Percentiles rank a stretch among this genome's conserved stretches.
phyloP scores from a whole-genome alignment of 2,888 invertebrate species.

The Drosophila recens region DNA sequence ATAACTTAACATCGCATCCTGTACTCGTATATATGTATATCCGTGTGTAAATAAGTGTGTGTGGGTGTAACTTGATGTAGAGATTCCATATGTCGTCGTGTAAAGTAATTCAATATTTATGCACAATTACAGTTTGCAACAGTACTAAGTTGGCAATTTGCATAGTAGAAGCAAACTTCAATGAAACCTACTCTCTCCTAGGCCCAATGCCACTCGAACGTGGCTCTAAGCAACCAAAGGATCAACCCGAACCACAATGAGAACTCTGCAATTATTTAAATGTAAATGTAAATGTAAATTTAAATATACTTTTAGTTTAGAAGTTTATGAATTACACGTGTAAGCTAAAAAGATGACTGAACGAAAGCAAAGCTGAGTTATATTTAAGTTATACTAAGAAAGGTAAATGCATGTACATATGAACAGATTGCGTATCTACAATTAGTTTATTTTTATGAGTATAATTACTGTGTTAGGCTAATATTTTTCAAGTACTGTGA shows the following conservation, averaged over 20 bases:
- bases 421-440: neutral
- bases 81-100: conserved; percentile 11
- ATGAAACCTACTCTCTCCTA: conserved; percentile 30
- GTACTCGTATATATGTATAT: neutral
- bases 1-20: neutral
- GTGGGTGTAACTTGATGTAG: conserved; percentile 12
- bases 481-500: conserved; percentile 60
- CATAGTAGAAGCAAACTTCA: conserved; percentile 29
- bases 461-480: neutral
- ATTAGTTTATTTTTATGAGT: neutral
- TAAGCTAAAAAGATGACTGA: conserved; percentile 64
- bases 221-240: conserved; percentile 35
- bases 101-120: conserved; percentile 49
- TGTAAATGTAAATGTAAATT: neutral
- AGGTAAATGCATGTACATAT: conserved; percentile 6
- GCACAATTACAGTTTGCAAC: conserved; percentile 69
- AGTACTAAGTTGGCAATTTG: conserved; percentile 50
- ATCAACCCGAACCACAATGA: conserved; percentile 4
- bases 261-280: conserved; percentile 27
- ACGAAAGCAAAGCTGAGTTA: conserved; percentile 71
- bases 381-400: conserved; percentile 36
- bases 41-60: conserved; percentile 10
- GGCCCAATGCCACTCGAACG: conserved; percentile 37
- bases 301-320: conserved; percentile 28
- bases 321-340: conserved; percentile 18